Evolutionary conservation across 2,888 invertebrate genomes (phyloP).

Genomic region (Odontomyia ornata): DNA sequence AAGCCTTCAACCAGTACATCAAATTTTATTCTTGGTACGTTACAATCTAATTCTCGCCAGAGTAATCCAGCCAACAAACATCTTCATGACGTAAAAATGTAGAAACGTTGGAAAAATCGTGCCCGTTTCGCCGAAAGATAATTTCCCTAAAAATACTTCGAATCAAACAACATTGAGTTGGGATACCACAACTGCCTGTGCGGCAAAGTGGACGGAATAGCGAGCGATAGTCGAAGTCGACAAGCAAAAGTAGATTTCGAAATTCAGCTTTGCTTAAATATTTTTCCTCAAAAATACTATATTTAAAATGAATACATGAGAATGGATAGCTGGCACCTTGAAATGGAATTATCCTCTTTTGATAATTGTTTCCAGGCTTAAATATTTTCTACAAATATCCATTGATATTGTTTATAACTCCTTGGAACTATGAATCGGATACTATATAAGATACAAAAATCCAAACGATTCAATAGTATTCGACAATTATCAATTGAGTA

Average conservation of each 20-base stretch:
- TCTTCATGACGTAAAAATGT: slow-evolving; percentile 16
- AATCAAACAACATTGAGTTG: slow-evolving; percentile 25
- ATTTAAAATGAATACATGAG: not conserved
- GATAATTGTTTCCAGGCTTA: too few species aligned
- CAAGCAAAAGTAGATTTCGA: not conserved
- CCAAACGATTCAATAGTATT: too few species aligned
- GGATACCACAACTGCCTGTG: not conserved
- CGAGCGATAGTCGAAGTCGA: not conserved
- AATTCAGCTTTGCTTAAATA: not conserved
- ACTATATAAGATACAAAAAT: too few species aligned
- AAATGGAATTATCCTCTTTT: not conserved
- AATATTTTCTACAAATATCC: too few species aligned
- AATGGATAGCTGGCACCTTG: not conserved
- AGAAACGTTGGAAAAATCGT: slow-evolving; percentile 30
- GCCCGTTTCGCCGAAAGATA: slow-evolving; percentile 27
- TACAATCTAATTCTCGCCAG: not conserved
- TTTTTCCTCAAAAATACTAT: not conserved
- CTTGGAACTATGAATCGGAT: too few species aligned
- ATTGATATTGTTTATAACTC: too few species aligned
- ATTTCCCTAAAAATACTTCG: slow-evolving; percentile 38
- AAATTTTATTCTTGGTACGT: not conserved
- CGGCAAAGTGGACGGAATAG: not conserved
- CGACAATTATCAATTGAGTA: not conserved
- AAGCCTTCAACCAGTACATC: not conserved
- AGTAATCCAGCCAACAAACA: not conserved